Evolutionary conservation across 2,888 invertebrate species (phyloP), one percentile per base, ranked within the genome.

Genomic region (Orgyia antiqua): DNA sequence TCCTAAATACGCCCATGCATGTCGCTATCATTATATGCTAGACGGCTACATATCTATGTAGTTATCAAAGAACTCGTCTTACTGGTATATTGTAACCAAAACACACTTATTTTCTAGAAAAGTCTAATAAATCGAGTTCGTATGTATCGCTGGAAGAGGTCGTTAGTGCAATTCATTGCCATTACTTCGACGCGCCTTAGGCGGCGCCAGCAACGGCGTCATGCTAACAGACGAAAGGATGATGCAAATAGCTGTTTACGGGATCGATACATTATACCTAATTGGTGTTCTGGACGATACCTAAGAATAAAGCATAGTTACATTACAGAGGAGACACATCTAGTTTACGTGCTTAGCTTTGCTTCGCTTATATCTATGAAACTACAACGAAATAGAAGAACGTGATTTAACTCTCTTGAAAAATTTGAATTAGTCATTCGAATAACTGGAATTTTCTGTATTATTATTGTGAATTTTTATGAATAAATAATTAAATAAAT

Each of bases 81-180:
- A 8, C 18, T 18, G 8, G 8, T 18, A 8, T n/a, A n/a, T n/a
- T n/a, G n/a, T n/a, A n/a, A n/a, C n/a, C n/a, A n/a, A n/a, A n/a
- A n/a, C n/a, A n/a, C n/a, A n/a, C n/a, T 18, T 18, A 18, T 18
- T 6, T 18, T 18, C 18, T 42, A 51, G 39, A 47, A 37, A 40
- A 36, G 34, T 18, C 4, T 15, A 4, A 6, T 6, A 15, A 15
- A 15, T 15, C 6, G 15, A 15, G 15, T 4, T 15, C 15, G 15
- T 6, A 6, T 15, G 6, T 15, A 6, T 6, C 4, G 15, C 4
- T 15, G 15, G 6, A 15, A 15, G 4, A 15, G 15, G 54, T 62
- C 62, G 60, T 66, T 65, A 62, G 51, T 29, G 51, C 48, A 59
- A 61, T 61, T 61, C 63, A 61, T 53, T 62, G 66, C 51, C 60